These are phyloP conservation scores for Aspiorhynchus laticeps DNA, from an alignment of 2,113 vertebrate species.

Conservation along the genomic window DNA sequence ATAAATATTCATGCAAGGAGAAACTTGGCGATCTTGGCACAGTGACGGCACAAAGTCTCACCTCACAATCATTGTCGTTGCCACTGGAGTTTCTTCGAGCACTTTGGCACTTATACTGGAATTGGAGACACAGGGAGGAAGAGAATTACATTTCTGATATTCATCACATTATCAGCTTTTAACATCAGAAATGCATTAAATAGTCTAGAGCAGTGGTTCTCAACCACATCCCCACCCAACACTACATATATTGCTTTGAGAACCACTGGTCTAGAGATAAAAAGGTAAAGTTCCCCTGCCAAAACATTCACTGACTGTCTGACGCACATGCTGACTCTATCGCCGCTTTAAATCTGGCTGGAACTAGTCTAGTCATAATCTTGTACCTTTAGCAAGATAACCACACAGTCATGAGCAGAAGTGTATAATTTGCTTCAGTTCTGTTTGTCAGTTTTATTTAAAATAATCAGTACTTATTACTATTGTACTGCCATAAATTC, in stretches of 20 bases:
- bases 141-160: neutral
- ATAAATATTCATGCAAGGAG: neutral
- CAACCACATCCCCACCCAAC: no score
- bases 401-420: neutral
- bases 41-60: constrained; percentile 62
- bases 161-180: neutral
- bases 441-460: neutral
- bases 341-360: neutral
- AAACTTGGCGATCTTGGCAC: neutral
- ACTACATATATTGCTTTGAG: neutral
- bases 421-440: neutral
- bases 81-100: constrained; percentile 86
- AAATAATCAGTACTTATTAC: neutral
- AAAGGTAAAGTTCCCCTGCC: neutral
- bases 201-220: neutral
- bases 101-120: constrained; percentile 80
- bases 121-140: neutral
- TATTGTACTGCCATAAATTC: neutral
- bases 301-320: neutral
- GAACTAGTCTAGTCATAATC: neutral
- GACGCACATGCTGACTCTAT: neutral
- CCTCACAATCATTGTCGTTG: constrained; percentile 88
- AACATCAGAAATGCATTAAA: neutral
- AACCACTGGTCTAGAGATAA: neutral
- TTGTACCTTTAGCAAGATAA: neutral